phyloP scores from a whole-genome alignment of 2,888 invertebrate genomes.

The Ceraclea dissimilis region DNA sequence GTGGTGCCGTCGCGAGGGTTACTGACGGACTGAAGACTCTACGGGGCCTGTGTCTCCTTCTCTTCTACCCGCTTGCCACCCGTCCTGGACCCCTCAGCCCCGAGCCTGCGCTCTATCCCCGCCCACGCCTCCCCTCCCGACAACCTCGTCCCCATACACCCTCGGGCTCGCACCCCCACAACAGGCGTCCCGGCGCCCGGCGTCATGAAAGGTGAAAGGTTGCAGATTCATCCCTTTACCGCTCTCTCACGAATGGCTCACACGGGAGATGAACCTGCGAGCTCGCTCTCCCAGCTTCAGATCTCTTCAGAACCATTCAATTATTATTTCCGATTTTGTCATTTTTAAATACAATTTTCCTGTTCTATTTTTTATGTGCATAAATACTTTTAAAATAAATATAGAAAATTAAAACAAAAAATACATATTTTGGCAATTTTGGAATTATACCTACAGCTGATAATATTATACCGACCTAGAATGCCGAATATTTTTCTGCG shows the following conservation, averaged over 20 bases:
- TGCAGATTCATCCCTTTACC: constrained; percentile 10
- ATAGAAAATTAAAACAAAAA: too few species aligned
- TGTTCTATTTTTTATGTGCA: too few species aligned
- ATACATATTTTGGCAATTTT: too few species aligned
- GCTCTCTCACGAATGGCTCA: background rate
- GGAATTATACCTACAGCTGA: too few species aligned
- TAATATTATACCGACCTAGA: too few species aligned
- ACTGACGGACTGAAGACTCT: constrained; percentile 19
- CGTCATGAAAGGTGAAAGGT: constrained; percentile 24
- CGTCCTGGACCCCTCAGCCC: constrained; percentile 27
- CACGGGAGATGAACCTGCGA: too few species aligned
- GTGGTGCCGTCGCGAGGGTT: constrained; percentile 13
- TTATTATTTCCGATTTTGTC: too few species aligned
- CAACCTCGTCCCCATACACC: constrained; percentile 32
- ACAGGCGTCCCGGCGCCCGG: constrained; percentile 28
- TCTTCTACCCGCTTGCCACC: constrained; percentile 24
- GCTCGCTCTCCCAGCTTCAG: background rate
- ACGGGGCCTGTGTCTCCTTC: constrained; percentile 25
- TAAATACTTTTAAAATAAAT: too few species aligned
- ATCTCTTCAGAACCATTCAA: too few species aligned
- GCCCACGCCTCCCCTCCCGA: constrained; percentile 27
- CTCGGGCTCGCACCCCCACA: constrained; percentile 22
- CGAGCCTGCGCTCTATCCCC: constrained; percentile 11
- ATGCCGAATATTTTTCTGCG: too few species aligned
- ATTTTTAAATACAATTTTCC: too few species aligned